Percentiles rank a stretch among this genome's conserved stretches.
phyloP scores from a whole-genome alignment of 2,113 vertebrate species.

The Ictidomys tridecemlineatus region DNA sequence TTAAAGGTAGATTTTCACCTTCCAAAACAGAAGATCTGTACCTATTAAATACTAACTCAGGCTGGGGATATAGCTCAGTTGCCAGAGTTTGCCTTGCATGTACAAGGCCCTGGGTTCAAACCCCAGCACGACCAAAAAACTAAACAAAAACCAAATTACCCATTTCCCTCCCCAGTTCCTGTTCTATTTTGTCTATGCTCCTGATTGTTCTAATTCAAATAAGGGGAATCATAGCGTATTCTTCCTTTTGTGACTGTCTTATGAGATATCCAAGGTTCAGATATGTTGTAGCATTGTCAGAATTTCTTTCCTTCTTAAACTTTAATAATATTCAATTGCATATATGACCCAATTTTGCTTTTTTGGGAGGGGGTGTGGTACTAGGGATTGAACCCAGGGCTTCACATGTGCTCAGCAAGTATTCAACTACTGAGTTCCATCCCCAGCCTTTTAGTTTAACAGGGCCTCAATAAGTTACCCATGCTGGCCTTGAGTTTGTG shows the following conservation, averaged over 20 bases:
- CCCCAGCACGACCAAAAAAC: too few species aligned
- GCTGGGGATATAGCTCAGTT: too few species aligned
- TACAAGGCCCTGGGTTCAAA: too few species aligned
- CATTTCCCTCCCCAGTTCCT: neutral
- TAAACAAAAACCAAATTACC: too few species aligned
- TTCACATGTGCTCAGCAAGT: too few species aligned
- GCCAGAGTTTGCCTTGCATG: too few species aligned
- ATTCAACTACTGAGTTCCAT: neutral
- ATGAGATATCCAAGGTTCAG: neutral
- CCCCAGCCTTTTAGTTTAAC: neutral
- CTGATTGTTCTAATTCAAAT: neutral
- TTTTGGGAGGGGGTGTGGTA: neutral
- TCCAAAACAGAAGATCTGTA: neutral
- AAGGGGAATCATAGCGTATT: neutral
- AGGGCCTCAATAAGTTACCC: neutral
- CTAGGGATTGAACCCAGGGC: neutral
- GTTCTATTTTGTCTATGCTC: neutral
- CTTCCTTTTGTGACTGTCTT: neutral
- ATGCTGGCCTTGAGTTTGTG: neutral
- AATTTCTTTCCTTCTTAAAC: neutral
- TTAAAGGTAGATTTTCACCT: neutral
- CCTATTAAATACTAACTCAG: neutral
- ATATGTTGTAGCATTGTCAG: neutral
- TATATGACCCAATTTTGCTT: neutral
- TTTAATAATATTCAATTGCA: neutral